A percentile compares a stretch with the other conserved stretches of the same genome.
Evolutionary conservation across 2,113 vertebrate genomes (phyloP).

Genomic region (Scophthalmus maximus): DNA sequence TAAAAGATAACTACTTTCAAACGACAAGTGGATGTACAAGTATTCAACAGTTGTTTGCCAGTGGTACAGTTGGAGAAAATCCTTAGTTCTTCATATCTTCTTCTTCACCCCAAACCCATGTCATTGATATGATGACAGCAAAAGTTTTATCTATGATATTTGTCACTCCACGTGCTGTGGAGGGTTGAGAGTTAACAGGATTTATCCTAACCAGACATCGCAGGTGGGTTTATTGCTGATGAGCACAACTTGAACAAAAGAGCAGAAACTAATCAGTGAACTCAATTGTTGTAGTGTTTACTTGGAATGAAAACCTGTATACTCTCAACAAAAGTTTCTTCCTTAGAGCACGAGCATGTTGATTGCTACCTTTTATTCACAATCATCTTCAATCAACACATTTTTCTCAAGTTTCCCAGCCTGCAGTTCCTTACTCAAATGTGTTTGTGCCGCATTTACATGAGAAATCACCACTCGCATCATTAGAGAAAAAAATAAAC

Average conservation of each 20-base stretch:
- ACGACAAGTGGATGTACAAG: too few species aligned
- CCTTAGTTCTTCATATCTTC: background rate
- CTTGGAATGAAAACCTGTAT: background rate
- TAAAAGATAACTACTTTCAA: background rate
- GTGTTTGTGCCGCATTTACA: slow-evolving; percentile 43
- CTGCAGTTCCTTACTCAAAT: background rate
- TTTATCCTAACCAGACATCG: background rate
- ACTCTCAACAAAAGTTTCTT: background rate
- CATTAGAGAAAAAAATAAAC: slow-evolving; percentile 83
- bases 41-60: too few species aligned
- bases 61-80: background rate
- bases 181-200: background rate
- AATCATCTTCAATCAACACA: slow-evolving; percentile 8
- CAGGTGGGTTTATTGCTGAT: slow-evolving; percentile 8
- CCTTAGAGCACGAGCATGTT: background rate
- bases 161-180: background rate
- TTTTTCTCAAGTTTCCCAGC: background rate
- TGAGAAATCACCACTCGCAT: slow-evolving; percentile 61
- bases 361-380: slow-evolving; percentile 10
- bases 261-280: slow-evolving; percentile 20
- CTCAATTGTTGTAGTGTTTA: background rate
- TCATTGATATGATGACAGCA: background rate
- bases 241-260: background rate
- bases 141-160: background rate
- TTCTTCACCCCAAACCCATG: background rate